Evolutionary conservation across 2,797 vertebrate genomes (phyloP).

Genomic region (Nasua narica): DNA sequence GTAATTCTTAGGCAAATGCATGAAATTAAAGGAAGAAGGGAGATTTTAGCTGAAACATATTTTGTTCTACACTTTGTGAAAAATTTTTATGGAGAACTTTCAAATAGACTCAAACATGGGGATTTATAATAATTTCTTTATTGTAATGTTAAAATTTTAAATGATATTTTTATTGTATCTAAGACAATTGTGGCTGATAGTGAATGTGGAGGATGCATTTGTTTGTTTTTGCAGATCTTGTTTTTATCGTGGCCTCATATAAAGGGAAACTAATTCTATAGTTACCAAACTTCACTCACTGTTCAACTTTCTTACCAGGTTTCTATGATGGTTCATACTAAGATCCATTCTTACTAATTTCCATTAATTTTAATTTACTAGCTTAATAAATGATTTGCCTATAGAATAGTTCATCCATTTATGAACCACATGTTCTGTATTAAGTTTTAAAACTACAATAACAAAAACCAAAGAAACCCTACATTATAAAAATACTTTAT

Average conservation of each 20-base stretch:
- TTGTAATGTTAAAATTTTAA: neutral
- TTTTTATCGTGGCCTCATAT: neutral
- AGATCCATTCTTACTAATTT: neutral
- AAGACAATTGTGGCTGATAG: neutral
- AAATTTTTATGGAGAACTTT: neutral
- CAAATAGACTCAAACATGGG: neutral
- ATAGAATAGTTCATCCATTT: neutral
- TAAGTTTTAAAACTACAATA: neutral
- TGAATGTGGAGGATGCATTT: neutral
- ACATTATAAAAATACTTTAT: neutral
- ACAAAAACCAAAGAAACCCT: neutral
- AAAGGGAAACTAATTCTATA: neutral
- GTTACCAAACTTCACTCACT: neutral
- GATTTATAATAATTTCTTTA: neutral
- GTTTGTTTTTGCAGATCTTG: neutral
- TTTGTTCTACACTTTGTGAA: neutral
- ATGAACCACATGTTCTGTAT: neutral
- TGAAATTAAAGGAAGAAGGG: neutral
- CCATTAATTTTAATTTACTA: neutral
- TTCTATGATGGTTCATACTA: neutral
- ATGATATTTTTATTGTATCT: neutral
- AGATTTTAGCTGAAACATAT: neutral
- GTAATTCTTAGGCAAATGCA: neutral
- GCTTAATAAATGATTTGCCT: neutral
- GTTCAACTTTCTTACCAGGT: neutral